These are phyloP conservation scores for Prorops nasuta DNA, from an alignment of 1,140 invertebrate genomes.

Conservation along the genomic window DNA sequence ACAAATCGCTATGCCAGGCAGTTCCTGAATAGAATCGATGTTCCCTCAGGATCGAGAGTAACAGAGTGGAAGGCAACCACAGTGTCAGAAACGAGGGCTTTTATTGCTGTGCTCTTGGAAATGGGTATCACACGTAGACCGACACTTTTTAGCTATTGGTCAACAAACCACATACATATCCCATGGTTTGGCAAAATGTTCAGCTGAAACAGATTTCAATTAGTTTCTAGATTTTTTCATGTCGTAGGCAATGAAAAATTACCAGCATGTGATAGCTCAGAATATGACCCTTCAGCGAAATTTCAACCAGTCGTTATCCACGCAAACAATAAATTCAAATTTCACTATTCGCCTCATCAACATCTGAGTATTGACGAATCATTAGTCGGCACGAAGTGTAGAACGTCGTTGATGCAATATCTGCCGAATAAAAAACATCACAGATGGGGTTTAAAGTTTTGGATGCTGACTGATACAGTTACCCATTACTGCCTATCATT, in stretches of 20 bases:
- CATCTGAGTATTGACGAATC: constrained; percentile 31
- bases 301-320: constrained; percentile 31
- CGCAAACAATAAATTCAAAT: constrained; percentile 28
- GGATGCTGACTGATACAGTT: constrained; percentile 27
- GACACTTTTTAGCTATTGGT: constrained; percentile 30
- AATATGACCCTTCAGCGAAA: constrained; percentile 30
- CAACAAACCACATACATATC: constrained; percentile 23
- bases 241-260: constrained; percentile 14
- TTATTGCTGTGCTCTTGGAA: constrained; percentile 16
- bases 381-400: constrained; percentile 6
- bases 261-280: constrained; percentile 15
- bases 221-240: constrained; percentile 31
- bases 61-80: not conserved
- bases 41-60: not conserved
- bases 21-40: not conserved
- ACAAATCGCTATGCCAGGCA: constrained; percentile 4
- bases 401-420: constrained; percentile 25
- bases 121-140: constrained; percentile 28
- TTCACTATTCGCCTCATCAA: constrained; percentile 28
- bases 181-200: constrained; percentile 39
- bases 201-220: constrained; percentile 26
- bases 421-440: constrained; percentile 34
- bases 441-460: constrained; percentile 32
- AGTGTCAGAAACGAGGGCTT: constrained; percentile 4
- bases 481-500: constrained; percentile 27